Evolutionary conservation across 1,140 invertebrate genomes (phyloP), one percentile per base, ranked within the genome.

Genomic region (Berghia stephanieae): DNA sequence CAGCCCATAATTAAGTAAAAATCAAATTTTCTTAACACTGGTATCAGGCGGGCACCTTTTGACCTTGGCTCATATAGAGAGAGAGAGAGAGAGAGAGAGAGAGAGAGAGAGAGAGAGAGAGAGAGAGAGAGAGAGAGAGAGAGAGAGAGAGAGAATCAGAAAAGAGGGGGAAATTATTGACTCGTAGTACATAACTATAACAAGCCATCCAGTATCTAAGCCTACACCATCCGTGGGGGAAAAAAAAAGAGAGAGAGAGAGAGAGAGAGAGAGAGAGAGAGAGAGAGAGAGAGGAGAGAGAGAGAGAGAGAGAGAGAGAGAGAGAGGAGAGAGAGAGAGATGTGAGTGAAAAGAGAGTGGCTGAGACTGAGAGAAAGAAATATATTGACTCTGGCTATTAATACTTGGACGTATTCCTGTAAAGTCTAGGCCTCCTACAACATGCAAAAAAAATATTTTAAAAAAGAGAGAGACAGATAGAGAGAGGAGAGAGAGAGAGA

Each of bases 81-180:
- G 40, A 21, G 5, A 21, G 31, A 4, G 31, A 21, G 2, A 34
- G 40, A 43, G 67, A 40, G 18, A 27, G 4, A 31, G 13, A 43
- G 40, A 76, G 57, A 81, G 46, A 1, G 83, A 73, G 46, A 63
- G 60, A 27, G 42, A 13, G 40, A 69, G 8, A 40, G 13, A 4
- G 40, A 69, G 2, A 18, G 40, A 16, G 40, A 43, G 40, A n/a
- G 4, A 43, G 34, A 66, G 55, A 76, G 68, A 83, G 52, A 2
- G 84, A 73, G 46, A 38, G 0, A 49, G 42, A 75, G 16, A 67
- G 46, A 49, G 8, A 57, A 55, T 67, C 2, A 69, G 42, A 75
- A 2, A 75, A 72, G 3, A 44, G 34, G 40, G 38, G 36, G 42
- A 55, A 21, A 60, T 34, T 34, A 31, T n/a, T 13, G 8, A 36